These are phyloP conservation scores for Hapalemur alaotrensis DNA, from an alignment of 2,797 vertebrate genomes.

Conservation along the genomic window DNA sequence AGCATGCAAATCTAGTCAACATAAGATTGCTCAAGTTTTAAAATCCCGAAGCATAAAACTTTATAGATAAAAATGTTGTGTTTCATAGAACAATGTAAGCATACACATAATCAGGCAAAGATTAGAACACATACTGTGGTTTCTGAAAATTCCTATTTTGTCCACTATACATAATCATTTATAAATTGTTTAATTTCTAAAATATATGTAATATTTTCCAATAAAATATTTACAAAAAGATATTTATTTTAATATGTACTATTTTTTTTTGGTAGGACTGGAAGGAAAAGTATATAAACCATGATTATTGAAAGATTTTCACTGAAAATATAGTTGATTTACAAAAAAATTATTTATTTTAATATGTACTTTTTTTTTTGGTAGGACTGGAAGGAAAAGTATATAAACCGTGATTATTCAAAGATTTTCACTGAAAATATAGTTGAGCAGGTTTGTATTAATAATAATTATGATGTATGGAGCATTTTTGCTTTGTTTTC, in stretches of 20 bases:
- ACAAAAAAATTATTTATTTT: not conserved
- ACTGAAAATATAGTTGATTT: slow-evolving; percentile 89
- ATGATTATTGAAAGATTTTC: slow-evolving; percentile 96
- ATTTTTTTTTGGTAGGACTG: slow-evolving; percentile 90
- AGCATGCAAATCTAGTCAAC: not conserved
- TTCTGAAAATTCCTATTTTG: slow-evolving; percentile 2
- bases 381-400: slow-evolving; percentile 98
- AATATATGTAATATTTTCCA: not conserved
- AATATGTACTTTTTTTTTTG: slow-evolving; percentile 51
- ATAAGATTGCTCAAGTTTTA: not conserved
- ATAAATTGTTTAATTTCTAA: slow-evolving; percentile 23
- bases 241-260: slow-evolving; percentile 47
- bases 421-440: slow-evolving; percentile 95
- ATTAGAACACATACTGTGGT: not conserved
- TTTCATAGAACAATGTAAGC: not conserved
- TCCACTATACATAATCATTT: not conserved
- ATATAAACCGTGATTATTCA: slow-evolving; percentile 95
- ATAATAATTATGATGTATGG: not conserved
- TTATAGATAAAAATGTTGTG: not conserved
- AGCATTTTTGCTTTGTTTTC: not conserved
- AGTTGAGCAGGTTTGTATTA: slow-evolving; percentile 91
- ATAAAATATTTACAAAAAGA: not conserved
- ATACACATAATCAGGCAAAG: not conserved
- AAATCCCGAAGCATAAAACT: not conserved
- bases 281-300: slow-evolving; percentile 96